phyloP scores from a whole-genome alignment of 2,113 vertebrate genomes.

The Passer montanus region DNA sequence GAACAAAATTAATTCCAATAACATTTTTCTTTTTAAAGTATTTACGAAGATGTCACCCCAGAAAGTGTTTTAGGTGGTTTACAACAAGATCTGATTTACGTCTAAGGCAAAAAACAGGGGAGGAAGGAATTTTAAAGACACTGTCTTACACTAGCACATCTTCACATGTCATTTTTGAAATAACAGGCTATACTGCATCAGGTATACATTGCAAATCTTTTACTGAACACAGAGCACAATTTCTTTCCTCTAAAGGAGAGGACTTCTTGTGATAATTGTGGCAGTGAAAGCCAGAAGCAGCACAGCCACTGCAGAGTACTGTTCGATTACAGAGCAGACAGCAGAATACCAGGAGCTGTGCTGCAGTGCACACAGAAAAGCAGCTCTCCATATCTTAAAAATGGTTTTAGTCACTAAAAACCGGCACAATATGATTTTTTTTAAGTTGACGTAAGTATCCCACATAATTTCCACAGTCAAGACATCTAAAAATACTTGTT shows the following conservation, averaged over 20 bases:
- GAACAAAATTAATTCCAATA: slow-evolving; percentile 40
- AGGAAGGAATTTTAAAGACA: neutral
- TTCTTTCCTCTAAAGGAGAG: neutral
- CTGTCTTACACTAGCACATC: neutral
- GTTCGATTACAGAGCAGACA: neutral
- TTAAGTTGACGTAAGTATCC: neutral
- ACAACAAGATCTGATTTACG: slow-evolving; percentile 42
- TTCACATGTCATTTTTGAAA: slow-evolving; percentile 30
- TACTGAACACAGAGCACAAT: neutral
- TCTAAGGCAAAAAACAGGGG: slow-evolving; percentile 37
- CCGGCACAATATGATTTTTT: neutral
- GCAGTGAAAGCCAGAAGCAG: neutral
- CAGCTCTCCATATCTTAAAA: neutral
- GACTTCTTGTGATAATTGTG: neutral
- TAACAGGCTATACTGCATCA: neutral
- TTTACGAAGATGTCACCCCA: slow-evolving; percentile 19
- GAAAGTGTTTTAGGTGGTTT: slow-evolving; percentile 31
- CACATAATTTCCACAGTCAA: neutral
- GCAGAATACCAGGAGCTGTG: neutral
- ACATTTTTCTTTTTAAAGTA: slow-evolving; percentile 31
- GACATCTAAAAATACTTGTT: slow-evolving; percentile 23
- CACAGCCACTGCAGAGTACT: neutral
- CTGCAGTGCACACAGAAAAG: neutral
- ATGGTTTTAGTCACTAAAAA: neutral
- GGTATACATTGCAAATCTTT: neutral